Evolutionary conservation across 2,797 vertebrate genomes (phyloP).

Genomic region (Platalea minor): DNA sequence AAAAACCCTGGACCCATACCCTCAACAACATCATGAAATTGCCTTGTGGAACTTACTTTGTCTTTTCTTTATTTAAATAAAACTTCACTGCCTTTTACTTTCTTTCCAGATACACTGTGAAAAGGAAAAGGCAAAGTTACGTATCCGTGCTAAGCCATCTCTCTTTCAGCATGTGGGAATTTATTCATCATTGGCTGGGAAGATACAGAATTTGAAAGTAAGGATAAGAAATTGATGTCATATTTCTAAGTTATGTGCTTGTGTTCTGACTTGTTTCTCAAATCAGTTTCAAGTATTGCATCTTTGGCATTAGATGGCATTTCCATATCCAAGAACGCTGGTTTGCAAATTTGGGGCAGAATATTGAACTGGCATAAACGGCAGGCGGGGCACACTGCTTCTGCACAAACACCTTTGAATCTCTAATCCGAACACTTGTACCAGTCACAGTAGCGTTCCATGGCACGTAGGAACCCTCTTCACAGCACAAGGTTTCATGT

Average conservation of each 20-base stretch:
- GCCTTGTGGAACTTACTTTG: background rate
- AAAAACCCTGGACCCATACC: background rate
- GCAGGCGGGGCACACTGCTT: background rate
- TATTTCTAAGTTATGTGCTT: background rate
- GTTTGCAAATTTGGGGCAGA: background rate
- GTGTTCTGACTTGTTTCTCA: background rate
- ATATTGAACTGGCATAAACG: background rate
- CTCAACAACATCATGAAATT: background rate
- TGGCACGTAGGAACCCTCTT: background rate
- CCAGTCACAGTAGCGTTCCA: background rate
- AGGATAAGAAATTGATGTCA: background rate
- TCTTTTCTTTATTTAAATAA: background rate
- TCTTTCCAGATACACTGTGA: slow-evolving; percentile 75
- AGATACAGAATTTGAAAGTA: slow-evolving; percentile 84
- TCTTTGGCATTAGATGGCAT: background rate
- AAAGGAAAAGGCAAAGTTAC: slow-evolving; percentile 75
- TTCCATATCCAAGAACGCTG: background rate
- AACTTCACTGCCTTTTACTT: background rate
- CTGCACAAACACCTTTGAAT: background rate
- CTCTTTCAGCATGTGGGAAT: slow-evolving; percentile 89
- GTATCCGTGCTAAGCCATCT: slow-evolving; percentile 81
- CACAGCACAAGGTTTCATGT: background rate
- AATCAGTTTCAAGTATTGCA: background rate
- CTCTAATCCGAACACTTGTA: background rate
- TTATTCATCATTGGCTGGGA: slow-evolving; percentile 83